Conservation (phyloP, 2,113 vertebrate genomes). For the Dascyllus trimaculatus region DNA sequence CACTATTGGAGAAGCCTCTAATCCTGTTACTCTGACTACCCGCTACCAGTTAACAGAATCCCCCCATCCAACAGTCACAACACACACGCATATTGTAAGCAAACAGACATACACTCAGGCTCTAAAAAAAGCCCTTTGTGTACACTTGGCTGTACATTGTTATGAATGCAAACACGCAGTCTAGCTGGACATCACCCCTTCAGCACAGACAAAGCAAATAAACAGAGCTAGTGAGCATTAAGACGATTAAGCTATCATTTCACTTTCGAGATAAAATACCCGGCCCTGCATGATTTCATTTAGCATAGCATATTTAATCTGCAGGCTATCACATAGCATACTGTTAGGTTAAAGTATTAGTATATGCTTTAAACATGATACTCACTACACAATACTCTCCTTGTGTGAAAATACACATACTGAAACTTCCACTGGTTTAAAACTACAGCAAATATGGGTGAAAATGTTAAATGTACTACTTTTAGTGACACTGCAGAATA, state of each 20-base stretch:
- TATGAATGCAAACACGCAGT: conserved; percentile 18
- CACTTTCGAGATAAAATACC: conserved; percentile 9
- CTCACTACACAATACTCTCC: too few species aligned
- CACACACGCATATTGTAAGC: conserved; percentile 31
- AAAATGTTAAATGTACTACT: too few species aligned
- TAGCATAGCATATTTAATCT: conserved; percentile 3
- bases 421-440: too few species aligned
- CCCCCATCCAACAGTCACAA: conserved; percentile 27
- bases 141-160: conserved; percentile 31
- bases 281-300: background rate
- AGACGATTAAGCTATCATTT: conserved; percentile 19
- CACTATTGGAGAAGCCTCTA: conserved; percentile 71
- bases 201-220: conserved; percentile 30
- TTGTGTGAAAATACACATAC: too few species aligned
- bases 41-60: conserved; percentile 61
- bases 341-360: background rate
- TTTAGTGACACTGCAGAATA: too few species aligned
- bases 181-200: conserved; percentile 12
- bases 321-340: background rate
- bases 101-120: conserved; percentile 35
- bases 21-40: conserved; percentile 79
- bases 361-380: too few species aligned
- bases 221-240: conserved; percentile 5
- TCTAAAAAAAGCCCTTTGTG: conserved; percentile 56
- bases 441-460: too few species aligned